These are phyloP conservation scores for Pissodes strobi DNA, from an alignment of 1,140 invertebrate genomes.

Conservation along the genomic window DNA sequence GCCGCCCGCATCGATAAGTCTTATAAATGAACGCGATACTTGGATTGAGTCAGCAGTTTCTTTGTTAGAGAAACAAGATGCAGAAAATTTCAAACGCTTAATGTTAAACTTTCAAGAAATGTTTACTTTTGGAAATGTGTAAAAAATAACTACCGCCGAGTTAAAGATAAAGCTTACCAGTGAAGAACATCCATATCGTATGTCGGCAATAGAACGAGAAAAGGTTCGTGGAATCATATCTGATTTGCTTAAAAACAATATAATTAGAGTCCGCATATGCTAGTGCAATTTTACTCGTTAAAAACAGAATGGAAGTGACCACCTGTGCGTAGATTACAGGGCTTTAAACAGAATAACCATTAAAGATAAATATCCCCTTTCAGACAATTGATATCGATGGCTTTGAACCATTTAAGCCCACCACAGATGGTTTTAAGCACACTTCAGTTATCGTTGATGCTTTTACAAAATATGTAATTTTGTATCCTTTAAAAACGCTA, in stretches of 20 bases:
- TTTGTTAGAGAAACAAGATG: not conserved
- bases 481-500: not conserved
- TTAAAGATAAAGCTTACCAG: not conserved
- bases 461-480: constrained; percentile 15
- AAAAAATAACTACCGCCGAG: no score
- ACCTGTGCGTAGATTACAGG: not conserved
- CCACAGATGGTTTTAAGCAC: not conserved
- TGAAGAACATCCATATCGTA: not conserved
- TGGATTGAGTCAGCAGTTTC: not conserved
- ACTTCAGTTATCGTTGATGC: constrained; percentile 18
- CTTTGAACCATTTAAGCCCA: not conserved
- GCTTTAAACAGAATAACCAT: not conserved
- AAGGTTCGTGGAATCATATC: no score
- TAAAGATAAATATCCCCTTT: not conserved
- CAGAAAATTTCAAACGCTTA: not conserved
- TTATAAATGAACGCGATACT: not conserved
- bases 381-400: not conserved
- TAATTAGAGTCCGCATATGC: not conserved
- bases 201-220: no score
- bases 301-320: not conserved
- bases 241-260: not conserved
- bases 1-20: not conserved
- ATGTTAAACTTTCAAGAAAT: not conserved
- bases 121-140: not conserved
- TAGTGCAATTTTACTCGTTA: not conserved